Percentiles rank a stretch among this genome's conserved stretches.
Conservation (phyloP, 2,113 vertebrate genomes). For the Copsychus sechellarum region DNA sequence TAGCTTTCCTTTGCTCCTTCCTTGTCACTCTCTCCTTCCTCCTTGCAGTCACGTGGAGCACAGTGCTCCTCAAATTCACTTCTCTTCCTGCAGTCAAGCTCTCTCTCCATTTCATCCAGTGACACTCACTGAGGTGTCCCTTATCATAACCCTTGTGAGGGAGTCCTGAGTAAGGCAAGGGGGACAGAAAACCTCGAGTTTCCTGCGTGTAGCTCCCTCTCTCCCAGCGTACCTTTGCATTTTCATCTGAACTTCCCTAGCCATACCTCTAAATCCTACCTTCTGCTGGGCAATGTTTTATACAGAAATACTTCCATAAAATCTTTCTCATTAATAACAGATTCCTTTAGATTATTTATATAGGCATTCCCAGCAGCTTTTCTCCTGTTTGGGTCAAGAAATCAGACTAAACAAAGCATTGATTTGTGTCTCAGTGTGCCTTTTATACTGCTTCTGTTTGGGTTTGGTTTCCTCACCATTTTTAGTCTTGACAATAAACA, state of each 20-base stretch:
- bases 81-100: neutral
- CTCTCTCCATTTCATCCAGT: neutral
- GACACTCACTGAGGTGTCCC: too few relatives aligned
- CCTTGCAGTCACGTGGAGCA: neutral
- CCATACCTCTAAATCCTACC: neutral
- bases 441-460: neutral
- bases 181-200: neutral
- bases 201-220: neutral
- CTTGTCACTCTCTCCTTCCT: neutral
- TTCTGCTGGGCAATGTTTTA: neutral
- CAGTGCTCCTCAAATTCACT: neutral
- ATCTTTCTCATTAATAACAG: slow-evolving; percentile 3
- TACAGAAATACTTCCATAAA: neutral
- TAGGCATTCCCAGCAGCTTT: neutral
- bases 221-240: neutral
- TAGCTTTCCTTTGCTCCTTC: neutral
- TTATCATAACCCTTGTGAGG: fast-evolving
- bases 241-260: neutral
- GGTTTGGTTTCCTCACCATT: neutral
- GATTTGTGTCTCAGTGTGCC: neutral
- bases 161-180: neutral
- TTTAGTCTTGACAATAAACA: slow-evolving; percentile 20
- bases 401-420: neutral
- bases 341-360: slow-evolving; percentile 22
- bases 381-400: slow-evolving; percentile 21